Evolutionary conservation across 2,113 vertebrate genomes (phyloP).

Genomic region (Xyrauchen texanus): DNA sequence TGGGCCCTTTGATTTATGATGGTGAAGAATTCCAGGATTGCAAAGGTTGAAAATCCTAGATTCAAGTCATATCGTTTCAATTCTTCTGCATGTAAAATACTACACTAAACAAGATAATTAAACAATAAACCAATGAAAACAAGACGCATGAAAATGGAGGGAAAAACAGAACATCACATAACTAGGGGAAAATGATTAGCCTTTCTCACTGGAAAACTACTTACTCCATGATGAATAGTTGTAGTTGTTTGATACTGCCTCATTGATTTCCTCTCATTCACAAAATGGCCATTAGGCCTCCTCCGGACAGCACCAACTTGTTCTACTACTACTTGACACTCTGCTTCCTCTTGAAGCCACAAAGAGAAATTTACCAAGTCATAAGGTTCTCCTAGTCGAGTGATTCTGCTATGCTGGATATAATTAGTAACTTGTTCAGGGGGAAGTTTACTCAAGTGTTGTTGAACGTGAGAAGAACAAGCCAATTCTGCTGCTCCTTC

Average conservation of each 20-base stretch:
- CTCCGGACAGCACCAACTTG: background rate
- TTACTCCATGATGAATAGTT: conserved; percentile 8
- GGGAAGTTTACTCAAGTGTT: background rate
- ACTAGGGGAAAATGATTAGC: background rate
- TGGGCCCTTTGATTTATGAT: no score
- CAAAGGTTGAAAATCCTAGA: no score
- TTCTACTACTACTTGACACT: background rate
- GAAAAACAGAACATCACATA: no score
- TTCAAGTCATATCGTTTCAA: no score
- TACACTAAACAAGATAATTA: no score
- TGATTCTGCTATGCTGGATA: background rate
- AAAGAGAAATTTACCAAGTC: background rate
- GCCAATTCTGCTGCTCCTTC: background rate
- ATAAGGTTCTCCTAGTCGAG: background rate
- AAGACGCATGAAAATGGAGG: no score
- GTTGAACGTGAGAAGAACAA: background rate
- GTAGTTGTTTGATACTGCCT: background rate
- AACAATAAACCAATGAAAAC: no score
- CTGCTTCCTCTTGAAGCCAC: background rate
- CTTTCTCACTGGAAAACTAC: background rate
- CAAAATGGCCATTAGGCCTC: background rate
- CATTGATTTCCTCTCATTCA: background rate
- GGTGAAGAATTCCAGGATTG: no score
- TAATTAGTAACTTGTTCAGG: conserved; percentile 5
- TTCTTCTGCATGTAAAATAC: no score